A percentile compares a stretch with the other conserved stretches of the same genome.
These are phyloP conservation scores for Anas platyrhynchos DNA, from an alignment of 2,113 vertebrate species.

Conservation along the genomic window DNA sequence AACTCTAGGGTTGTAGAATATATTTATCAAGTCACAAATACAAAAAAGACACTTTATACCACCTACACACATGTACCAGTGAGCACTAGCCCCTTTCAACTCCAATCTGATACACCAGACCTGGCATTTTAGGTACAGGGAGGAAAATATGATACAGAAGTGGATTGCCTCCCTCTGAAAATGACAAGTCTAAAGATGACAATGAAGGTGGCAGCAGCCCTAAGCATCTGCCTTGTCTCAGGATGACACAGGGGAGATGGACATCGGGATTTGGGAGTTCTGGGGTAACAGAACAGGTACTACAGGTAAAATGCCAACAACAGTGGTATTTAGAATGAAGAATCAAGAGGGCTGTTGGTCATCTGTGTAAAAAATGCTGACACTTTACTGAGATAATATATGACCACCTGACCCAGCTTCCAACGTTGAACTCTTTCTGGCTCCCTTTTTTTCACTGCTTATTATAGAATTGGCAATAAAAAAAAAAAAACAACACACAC, in stretches of 20 bases:
- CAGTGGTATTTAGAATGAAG: not conserved
- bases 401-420: not conserved
- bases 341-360: not conserved
- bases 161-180: not conserved
- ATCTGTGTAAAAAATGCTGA: not conserved
- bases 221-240: not conserved
- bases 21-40: not conserved
- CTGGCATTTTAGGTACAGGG: not conserved
- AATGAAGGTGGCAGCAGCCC: not conserved
- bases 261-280: not conserved
- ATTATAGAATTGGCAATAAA: not conserved
- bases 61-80: not conserved
- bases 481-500: too few relatives aligned
- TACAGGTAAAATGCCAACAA: not conserved
- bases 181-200: not conserved
- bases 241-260: not conserved
- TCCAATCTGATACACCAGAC: not conserved
- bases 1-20: not conserved
- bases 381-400: not conserved
- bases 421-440: not conserved
- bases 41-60: not conserved
- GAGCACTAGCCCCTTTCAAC: not conserved
- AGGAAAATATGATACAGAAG: not conserved
- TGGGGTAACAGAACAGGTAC: not conserved
- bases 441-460: not conserved